Percentiles rank a stretch among this genome's conserved stretches.
Evolutionary conservation across 2,888 invertebrate species (phyloP).

Genomic region (Steinernema scapterisci): DNA sequence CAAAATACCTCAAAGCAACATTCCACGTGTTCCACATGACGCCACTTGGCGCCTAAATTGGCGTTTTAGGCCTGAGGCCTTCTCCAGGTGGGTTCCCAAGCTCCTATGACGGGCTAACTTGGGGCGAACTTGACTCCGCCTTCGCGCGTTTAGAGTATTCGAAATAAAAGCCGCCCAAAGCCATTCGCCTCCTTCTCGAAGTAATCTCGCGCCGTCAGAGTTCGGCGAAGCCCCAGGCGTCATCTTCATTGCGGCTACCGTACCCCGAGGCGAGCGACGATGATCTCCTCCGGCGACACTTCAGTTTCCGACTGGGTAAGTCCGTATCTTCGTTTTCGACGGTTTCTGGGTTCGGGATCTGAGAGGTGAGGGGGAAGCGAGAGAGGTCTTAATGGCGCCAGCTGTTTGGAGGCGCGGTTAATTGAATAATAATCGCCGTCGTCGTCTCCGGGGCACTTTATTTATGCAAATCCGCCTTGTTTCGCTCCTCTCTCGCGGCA

Average conservation of each 20-base stretch:
- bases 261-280: slow-evolving; percentile 4
- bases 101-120: neutral
- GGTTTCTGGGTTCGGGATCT: neutral
- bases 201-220: neutral
- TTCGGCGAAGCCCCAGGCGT: slow-evolving; percentile 19
- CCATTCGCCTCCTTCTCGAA: neutral
- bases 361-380: neutral
- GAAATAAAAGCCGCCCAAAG: slow-evolving; percentile 22
- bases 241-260: neutral
- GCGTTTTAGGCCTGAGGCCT: neutral
- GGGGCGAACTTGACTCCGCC: neutral
- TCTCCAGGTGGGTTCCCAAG: neutral
- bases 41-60: neutral
- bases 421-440: neutral
- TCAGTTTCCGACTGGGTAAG: slow-evolving; percentile 16
- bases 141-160: neutral
- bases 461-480: slow-evolving; percentile 23
- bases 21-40: neutral
- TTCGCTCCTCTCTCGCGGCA: neutral
- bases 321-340: neutral
- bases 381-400: slow-evolving; percentile 1
- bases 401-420: slow-evolving; percentile 7
- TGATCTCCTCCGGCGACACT: neutral
- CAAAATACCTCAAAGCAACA: neutral
- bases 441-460: slow-evolving; percentile 13